Base-by-base conservation (phyloP, 2,113 vertebrate genomes). In the Python bivittatus region DNA sequence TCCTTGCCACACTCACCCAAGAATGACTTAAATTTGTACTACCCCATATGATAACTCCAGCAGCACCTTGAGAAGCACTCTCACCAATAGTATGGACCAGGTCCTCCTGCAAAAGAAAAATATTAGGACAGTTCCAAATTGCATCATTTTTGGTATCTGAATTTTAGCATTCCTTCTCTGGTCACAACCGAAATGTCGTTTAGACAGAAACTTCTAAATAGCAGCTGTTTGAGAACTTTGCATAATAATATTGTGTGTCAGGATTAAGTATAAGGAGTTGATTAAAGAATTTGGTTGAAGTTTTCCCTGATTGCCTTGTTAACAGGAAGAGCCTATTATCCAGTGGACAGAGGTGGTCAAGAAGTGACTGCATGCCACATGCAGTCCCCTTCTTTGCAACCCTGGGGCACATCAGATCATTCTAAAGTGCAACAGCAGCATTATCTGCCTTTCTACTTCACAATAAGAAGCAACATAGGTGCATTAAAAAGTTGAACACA, bases 1-100 rank as follows among this genome's bases (percentile, higher is more conserved):
- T 85, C 44, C 15, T 12, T 83, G 8, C 2, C 33, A 27, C 11
- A 92, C 95, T 97, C 87, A 98, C 98, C 97, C 97, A 95, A 53
- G 97, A 97, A n/a, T 0, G 48, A 7, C 96, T 97, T 90, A 97
- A 95, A 79, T 95, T 57, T 56, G 87, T 91, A 93, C 93, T 98
- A 25, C 98, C 96, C 98, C 98, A 98, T 64, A 98, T 60, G 38
- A 98, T 88, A 17, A 97, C 95, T 12, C 98, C 98, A 0, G 98
- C 96, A 0, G 97, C 95, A 0, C 98, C 98, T 87, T 98, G 97
- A 56, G 98, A 97, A 0, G 94, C 97, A 0, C 97, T 98, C 94
- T 98, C 98, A 42, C 98, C 98, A 0, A 98, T 96, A 79, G 97
- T 98, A 88, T 98, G 95, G 52, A 98, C 90, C 94, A 98, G 92